These are phyloP conservation scores for Zaprionus bogoriensis DNA, from an alignment of 2,888 invertebrate species.

Conservation along the genomic window DNA sequence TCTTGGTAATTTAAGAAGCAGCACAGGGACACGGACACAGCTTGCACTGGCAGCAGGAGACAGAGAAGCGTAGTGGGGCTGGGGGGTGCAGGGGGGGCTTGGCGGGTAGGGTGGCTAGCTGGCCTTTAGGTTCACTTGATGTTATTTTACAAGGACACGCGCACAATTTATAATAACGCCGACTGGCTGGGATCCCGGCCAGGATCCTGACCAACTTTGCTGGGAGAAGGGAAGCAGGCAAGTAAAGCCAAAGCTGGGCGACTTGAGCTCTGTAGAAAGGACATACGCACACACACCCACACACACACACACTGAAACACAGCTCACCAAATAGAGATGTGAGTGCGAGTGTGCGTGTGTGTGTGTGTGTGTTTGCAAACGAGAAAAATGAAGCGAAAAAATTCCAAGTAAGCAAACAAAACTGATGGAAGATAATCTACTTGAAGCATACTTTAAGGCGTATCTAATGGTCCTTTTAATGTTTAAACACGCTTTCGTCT, in stretches of 20 bases:
- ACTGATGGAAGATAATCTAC: slow-evolving; percentile 81
- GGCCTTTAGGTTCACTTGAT: slow-evolving; percentile 64
- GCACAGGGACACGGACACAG: slow-evolving; percentile 48
- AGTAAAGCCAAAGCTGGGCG: slow-evolving; percentile 36
- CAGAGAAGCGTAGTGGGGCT: neutral
- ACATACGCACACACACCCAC: slow-evolving; percentile 27
- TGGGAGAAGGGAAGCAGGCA: slow-evolving; percentile 20
- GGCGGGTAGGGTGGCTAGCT: neutral
- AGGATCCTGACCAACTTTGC: slow-evolving; percentile 7
- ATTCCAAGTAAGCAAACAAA: slow-evolving; percentile 79
- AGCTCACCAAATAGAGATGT: slow-evolving; percentile 33
- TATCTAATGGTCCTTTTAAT: slow-evolving; percentile 81
- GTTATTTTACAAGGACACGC: slow-evolving; percentile 77
- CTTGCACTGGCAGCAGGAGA: slow-evolving; percentile 35
- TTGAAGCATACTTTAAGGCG: slow-evolving; percentile 82
- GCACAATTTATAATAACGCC: slow-evolving; percentile 75
- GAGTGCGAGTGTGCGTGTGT: slow-evolving; percentile 33
- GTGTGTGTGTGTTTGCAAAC: slow-evolving; percentile 64
- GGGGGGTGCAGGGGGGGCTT: neutral
- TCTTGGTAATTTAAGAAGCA: slow-evolving; percentile 71
- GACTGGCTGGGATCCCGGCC: slow-evolving; percentile 21
- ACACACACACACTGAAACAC: slow-evolving; percentile 18
- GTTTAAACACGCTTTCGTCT: slow-evolving; percentile 79
- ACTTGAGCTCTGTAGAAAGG: slow-evolving; percentile 38
- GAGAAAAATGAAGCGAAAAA: slow-evolving; percentile 78